Evolutionary conservation across 1,140 invertebrate genomes (phyloP).

Genomic region (Bombus fervidus): DNA sequence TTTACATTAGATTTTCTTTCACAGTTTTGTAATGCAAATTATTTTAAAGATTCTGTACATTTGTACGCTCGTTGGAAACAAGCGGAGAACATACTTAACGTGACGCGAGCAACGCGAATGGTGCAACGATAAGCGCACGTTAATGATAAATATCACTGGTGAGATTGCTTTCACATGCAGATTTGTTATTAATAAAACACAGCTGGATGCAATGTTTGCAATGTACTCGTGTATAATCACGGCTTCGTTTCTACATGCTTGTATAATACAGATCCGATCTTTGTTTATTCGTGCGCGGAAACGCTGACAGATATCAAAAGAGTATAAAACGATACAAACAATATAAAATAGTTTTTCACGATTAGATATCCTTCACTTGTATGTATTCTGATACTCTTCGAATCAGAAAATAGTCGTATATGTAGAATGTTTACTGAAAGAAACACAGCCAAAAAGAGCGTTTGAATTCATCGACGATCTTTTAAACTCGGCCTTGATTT

Average conservation of each 20-base stretch:
- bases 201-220: neutral
- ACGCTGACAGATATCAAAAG: neutral
- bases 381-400: neutral
- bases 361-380: neutral
- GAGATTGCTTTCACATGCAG: constrained; percentile 19
- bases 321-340: neutral
- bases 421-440: neutral
- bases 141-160: constrained; percentile 1
- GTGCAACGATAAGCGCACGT: neutral
- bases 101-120: neutral
- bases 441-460: no score
- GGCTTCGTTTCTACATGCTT: neutral
- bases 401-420: neutral
- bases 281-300: neutral
- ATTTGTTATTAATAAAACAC: constrained; percentile 8
- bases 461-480: neutral
- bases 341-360: neutral
- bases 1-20: neutral
- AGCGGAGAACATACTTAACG: neutral
- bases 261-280: neutral
- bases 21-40: neutral
- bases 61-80: neutral
- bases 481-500: neutral
- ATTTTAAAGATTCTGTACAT: neutral
- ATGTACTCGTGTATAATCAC: neutral